A percentile compares a stretch with the other conserved stretches of the same genome.
Evolutionary conservation across 2,888 invertebrate genomes (phyloP).

Genomic region (Thecophora atra): DNA sequence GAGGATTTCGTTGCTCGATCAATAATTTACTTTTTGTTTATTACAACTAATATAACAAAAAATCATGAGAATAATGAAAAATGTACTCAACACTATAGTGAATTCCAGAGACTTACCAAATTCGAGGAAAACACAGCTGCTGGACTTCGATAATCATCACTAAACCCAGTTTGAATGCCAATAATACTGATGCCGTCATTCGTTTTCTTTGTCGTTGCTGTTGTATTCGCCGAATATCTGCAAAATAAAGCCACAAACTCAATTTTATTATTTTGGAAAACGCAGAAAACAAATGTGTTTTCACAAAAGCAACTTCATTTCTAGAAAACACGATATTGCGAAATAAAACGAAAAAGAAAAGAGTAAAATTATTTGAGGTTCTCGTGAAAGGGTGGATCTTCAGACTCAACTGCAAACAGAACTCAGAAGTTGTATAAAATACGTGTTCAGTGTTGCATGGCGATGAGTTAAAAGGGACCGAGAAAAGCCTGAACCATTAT

Average conservation of each 20-base stretch:
- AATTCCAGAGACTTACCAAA: constrained; percentile 48
- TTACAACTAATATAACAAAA: too few species aligned
- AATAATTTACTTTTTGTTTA: too few species aligned
- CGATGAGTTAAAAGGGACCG: too few species aligned
- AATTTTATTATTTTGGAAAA: constrained; percentile 35
- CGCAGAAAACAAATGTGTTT: constrained; percentile 5
- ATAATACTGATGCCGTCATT: constrained; percentile 52
- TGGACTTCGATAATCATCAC: constrained; percentile 48
- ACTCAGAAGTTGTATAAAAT: too few species aligned
- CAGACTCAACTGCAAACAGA: too few species aligned
- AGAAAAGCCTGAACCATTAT: too few species aligned
- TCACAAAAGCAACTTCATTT: not conserved
- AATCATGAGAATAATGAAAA: too few species aligned
- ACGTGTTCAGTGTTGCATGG: too few species aligned
- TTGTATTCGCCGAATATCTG: constrained; percentile 53
- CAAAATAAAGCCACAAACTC: constrained; percentile 43
- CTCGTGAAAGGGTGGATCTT: too few species aligned
- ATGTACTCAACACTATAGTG: not conserved
- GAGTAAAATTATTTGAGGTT: not conserved
- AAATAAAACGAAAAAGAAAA: not conserved
- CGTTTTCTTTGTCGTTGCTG: constrained; percentile 50
- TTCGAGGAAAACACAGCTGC: constrained; percentile 45
- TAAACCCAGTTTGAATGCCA: constrained; percentile 50
- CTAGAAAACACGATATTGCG: too few species aligned
- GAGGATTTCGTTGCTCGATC: too few species aligned